Conservation (phyloP, 2,888 invertebrate species). For the Thysanoteuthis rhombus region DNA sequence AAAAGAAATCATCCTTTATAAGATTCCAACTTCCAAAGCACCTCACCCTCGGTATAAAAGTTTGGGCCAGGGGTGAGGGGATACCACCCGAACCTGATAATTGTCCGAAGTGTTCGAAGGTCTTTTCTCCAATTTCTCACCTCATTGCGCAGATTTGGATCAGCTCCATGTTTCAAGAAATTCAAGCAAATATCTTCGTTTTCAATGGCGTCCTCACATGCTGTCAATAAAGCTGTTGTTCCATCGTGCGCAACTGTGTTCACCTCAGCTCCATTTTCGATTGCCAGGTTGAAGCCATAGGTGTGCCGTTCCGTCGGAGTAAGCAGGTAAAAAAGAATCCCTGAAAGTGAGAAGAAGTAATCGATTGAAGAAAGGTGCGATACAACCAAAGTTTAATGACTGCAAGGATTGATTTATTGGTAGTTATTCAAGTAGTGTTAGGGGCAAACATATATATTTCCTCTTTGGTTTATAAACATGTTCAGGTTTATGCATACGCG, state of each 20-base stretch:
- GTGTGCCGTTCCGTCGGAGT: slow-evolving; percentile 65
- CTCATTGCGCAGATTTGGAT: slow-evolving; percentile 62
- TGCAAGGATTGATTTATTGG: not conserved
- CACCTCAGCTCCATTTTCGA: slow-evolving; percentile 64
- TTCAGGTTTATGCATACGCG: too few relatives aligned
- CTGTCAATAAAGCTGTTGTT: slow-evolving; percentile 61
- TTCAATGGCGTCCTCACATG: slow-evolving; percentile 66
- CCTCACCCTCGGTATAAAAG: too few relatives aligned
- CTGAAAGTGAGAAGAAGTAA: slow-evolving; percentile 43
- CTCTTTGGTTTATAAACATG: too few relatives aligned
- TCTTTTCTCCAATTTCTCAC: too few relatives aligned
- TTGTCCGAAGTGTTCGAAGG: not conserved
- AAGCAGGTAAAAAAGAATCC: slow-evolving; percentile 66
- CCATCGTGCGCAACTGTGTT: slow-evolving; percentile 65
- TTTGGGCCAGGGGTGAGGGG: too few relatives aligned
- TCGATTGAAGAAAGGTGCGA: not conserved
- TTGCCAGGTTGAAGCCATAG: slow-evolving; percentile 64
- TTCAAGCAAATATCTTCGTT: slow-evolving; percentile 65
- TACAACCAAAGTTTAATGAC: not conserved
- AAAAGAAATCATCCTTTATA: too few relatives aligned
- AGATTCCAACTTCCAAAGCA: too few relatives aligned
- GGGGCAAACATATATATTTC: too few relatives aligned
- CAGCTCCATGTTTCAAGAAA: slow-evolving; percentile 63
- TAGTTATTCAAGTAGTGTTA: too few relatives aligned
- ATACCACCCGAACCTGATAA: too few relatives aligned